Conservation (phyloP, 2,113 vertebrate genomes). For the Beaufortia kweichowensis region DNA sequence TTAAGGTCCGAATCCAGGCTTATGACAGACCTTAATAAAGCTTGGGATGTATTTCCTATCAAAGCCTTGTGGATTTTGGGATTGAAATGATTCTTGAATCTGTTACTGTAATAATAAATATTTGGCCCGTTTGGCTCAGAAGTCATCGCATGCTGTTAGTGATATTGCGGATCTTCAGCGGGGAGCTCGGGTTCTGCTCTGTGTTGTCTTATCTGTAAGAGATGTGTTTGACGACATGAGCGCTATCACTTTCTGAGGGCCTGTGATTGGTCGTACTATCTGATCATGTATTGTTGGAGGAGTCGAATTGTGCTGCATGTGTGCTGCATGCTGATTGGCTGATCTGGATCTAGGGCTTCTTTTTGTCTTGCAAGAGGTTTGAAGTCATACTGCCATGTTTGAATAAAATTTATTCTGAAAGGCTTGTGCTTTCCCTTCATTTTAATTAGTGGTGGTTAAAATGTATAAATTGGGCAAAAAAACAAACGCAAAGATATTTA, state of each 20-base stretch:
- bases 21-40: constrained; percentile 23
- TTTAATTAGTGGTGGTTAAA: not conserved
- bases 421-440: not conserved
- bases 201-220: constrained; percentile 27
- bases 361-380: not conserved
- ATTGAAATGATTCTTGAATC: constrained; percentile 27
- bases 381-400: not conserved
- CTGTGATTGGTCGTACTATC: not conserved
- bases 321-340: not conserved
- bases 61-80: constrained; percentile 36
- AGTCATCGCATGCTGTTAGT: constrained; percentile 13
- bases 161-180: constrained; percentile 31
- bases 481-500: no score
- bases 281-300: not conserved
- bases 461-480: no score
- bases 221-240: constrained; percentile 29
- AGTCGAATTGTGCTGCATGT: not conserved
- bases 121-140: constrained; percentile 33
- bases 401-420: not conserved
- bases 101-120: constrained; percentile 39
- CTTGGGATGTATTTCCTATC: constrained; percentile 27
- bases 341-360: not conserved
- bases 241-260: constrained; percentile 12
- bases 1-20: constrained; percentile 37
- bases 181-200: not conserved